A percentile compares a stretch with the other conserved stretches of the same genome.
Evolutionary conservation across 2,113 vertebrate species (phyloP).

Genomic region (Camelus bactrianus): DNA sequence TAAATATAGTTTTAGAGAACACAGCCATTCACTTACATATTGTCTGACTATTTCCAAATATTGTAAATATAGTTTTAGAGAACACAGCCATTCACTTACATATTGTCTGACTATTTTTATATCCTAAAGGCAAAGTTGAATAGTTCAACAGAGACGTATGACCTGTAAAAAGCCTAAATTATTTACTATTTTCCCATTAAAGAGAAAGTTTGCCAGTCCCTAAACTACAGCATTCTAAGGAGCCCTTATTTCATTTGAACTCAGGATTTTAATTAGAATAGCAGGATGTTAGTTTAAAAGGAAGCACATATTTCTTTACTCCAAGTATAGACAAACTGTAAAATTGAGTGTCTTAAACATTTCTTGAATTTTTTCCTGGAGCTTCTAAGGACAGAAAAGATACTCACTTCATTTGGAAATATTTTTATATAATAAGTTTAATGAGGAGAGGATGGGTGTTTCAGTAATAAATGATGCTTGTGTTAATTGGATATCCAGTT

Average conservation of each 20-base stretch:
- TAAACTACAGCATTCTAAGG: neutral
- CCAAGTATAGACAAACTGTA: neutral
- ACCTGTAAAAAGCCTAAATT: neutral
- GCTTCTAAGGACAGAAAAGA: neutral
- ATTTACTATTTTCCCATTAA: neutral
- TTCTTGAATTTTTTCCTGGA: neutral
- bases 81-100: neutral
- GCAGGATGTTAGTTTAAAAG: neutral
- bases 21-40: neutral
- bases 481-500: neutral
- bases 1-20: neutral
- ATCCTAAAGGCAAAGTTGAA: neutral
- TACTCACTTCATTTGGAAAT: neutral
- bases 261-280: neutral
- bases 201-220: neutral
- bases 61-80: neutral
- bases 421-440: slow-evolving; percentile 33
- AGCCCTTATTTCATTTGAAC: neutral
- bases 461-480: neutral
- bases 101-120: neutral
- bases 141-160: neutral
- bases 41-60: neutral
- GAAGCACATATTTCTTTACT: neutral
- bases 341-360: slow-evolving; percentile 6
- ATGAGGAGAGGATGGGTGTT: neutral